Conservation (phyloP, 2,888 invertebrate genomes). For the Hofmannophila pseudospretella region DNA sequence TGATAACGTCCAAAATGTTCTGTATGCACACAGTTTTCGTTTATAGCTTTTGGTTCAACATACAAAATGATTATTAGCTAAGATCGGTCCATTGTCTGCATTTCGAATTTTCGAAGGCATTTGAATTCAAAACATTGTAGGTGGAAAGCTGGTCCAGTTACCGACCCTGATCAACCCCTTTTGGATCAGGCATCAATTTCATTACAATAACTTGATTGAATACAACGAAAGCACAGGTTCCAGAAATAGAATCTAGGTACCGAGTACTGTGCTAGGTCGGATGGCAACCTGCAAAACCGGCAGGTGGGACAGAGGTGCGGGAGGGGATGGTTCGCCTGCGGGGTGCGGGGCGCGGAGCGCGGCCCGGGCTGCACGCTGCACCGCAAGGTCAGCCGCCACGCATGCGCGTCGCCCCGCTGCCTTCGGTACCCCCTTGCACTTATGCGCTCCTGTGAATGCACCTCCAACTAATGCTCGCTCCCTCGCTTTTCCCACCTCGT, state of each 20-base stretch:
- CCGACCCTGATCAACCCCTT: no score
- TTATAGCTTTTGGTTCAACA: no score
- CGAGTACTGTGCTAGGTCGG: conserved; percentile 42
- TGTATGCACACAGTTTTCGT: no score
- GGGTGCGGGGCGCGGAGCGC: conserved; percentile 18
- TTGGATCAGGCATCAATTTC: no score
- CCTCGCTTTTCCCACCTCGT: conserved; percentile 22
- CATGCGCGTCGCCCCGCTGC: conserved; percentile 53
- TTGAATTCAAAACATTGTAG: no score
- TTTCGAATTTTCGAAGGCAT: no score
- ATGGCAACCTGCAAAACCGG: conserved; percentile 69
- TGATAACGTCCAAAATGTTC: no score
- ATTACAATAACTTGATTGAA: no score
- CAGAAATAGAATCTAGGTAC: conserved; percentile 65
- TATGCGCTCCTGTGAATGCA: conserved; percentile 55
- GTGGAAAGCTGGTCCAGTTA: no score
- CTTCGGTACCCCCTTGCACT: conserved; percentile 46
- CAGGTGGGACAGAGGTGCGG: conserved; percentile 45
- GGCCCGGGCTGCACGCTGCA: conserved; percentile 67
- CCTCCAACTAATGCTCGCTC: conserved; percentile 40
- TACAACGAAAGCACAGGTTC: conserved; percentile 32
- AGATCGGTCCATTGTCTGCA: no score
- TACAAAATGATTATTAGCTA: no score
- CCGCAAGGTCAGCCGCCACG: conserved; percentile 73
- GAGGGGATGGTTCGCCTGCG: no score